Base-by-base conservation (phyloP, 2,888 invertebrate species). In the Stenurella melanura region DNA sequence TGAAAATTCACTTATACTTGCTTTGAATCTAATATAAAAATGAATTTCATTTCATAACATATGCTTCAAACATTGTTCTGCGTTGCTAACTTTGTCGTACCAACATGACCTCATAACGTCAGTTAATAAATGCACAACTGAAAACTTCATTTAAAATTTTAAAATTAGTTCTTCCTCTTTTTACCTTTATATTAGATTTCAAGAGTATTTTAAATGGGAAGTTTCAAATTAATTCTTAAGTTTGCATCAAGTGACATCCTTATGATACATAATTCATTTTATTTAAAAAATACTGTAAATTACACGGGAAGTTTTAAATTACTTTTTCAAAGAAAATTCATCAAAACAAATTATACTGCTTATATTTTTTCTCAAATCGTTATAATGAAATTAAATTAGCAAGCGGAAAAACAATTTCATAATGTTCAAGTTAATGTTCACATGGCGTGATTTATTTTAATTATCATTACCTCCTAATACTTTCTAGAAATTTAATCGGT, bases 371-470 rank as follows among this genome's bases (percentile, higher is more conserved):
- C 19, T 1, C n/a, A 30, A 61, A 30, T 26, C 30, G n/a, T 61
- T 61, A 26, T 61, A n/a, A n/a, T 30, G n/a, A 30, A 70, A 58
- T 60, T 70, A 42, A 60, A 60, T 70, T 60, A 42, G n/a, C 1
- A 69, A 70, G 21, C 11, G 70, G 15, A 18, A 70, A 30, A 30
- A 21, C 17, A 15, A 21, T 54, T 42, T 9, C 26, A n/a, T 38
- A 34, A 18, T 9, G 15, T 30, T 19, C 50, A 21, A 56, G 84
- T 82, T 86, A 85, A 86, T 85, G 85, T 83, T 82, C 79, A 64
- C 79, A 78, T 86, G 75, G 86, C 86, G 85, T 86, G 86, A 82
- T 80, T 76, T 66, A 75, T 77, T 78, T 75, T 81, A 85, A 86
- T 86, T 86, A 85, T 69, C 38, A 34, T 67, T 54, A 11, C 12